These are phyloP conservation scores for Anastatus disparis DNA, from an alignment of 1,140 invertebrate genomes.

Conservation along the genomic window DNA sequence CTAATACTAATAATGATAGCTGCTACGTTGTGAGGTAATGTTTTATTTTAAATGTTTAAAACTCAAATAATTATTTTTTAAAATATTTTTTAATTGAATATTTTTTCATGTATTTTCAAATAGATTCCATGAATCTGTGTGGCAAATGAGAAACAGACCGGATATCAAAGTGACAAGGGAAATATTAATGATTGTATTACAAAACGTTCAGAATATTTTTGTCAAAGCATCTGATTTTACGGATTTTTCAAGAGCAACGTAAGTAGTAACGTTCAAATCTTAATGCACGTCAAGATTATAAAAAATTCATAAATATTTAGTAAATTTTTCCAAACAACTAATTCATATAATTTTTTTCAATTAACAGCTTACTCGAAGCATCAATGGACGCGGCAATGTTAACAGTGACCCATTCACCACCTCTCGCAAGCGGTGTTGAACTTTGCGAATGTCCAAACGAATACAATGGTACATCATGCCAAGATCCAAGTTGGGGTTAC, in stretches of 20 bases:
- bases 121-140: conserved; percentile 73
- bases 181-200: conserved; percentile 89
- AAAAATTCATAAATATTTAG: no score
- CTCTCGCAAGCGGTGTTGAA: conserved; percentile 81
- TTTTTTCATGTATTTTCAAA: neutral
- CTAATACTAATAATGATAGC: conserved; percentile 60
- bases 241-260: conserved; percentile 74
- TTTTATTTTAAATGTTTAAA: neutral
- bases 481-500: conserved; percentile 87
- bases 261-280: conserved; percentile 51
- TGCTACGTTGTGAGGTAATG: conserved; percentile 73
- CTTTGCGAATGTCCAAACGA: conserved; percentile 84
- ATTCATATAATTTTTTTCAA: no score
- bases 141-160: conserved; percentile 73
- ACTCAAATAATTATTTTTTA: neutral
- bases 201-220: conserved; percentile 84
- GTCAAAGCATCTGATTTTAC: conserved; percentile 79
- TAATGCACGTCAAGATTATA: no score
- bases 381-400: conserved; percentile 85
- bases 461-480: conserved; percentile 86
- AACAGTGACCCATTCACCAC: conserved; percentile 70
- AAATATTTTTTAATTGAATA: no score
- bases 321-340: no score
- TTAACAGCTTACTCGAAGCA: conserved; percentile 78
- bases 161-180: conserved; percentile 74